Base-by-base conservation (phyloP, 2,888 invertebrate genomes). In the Branchipolynoe longqiensis region DNA sequence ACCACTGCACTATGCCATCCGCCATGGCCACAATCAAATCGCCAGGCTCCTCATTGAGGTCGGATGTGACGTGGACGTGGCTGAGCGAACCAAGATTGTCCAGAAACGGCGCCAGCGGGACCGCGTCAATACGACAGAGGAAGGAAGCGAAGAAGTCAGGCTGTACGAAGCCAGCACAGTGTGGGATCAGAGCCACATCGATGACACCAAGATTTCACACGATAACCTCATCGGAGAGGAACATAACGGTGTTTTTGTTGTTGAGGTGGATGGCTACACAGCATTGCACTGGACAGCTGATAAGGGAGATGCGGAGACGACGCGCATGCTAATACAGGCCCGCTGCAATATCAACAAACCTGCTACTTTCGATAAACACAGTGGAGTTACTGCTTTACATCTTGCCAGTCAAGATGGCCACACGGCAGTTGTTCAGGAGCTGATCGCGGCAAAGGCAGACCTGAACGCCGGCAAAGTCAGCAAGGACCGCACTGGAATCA, bases 1-100 rank as follows among this genome's bases (percentile, higher is more conserved):
- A 18, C 85, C 88, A 14, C 81, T 88, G 14, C 88, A 88, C 54
- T 88, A 85, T 73, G 88, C 88, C 40, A 86, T 87, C 25, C 58
- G 88, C n/a, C 85, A 86, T 58, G 82, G 85, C 56, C 85, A 88
- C 33, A 6, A 69, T n/a, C 56, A 86, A 31, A 85, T 88, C 18
- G 88, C 85, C 4, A 31, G 69, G 33, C 58, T 86, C 69, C 83
- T 88, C 36, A 82, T 88, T 18, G 69, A 82, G 28, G 84, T 78
- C n/a, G 88, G 88, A 25, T 74, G 85, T 73, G 85, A 88, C 64
- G 62, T 88, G 25, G 86, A 88, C 41, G 54, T 74, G 0, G 59
- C 88, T 18, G 88, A 88, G 82, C 25, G 56, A n/a, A 83, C 83
- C 0, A 40, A 41, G 31, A 48, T 78, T 28, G 18, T 48, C 6